phyloP scores from a whole-genome alignment of 1,140 invertebrate genomes.

The Zaprionus lachaisei region DNA sequence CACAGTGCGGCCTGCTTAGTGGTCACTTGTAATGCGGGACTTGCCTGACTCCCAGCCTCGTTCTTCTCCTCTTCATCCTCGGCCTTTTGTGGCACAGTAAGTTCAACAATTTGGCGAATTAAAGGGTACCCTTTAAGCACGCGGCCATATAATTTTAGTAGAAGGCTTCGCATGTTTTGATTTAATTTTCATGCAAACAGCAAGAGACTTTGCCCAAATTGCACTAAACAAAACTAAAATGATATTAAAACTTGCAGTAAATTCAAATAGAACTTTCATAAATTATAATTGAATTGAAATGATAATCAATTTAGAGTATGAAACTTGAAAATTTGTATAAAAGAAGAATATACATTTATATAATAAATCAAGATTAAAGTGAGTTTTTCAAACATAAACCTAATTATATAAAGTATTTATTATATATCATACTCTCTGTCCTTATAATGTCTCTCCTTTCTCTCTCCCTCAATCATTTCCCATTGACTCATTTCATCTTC shows the following conservation, averaged over 20 bases:
- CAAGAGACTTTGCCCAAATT: neutral
- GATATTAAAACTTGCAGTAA: neutral
- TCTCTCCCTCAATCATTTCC: no score
- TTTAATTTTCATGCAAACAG: slow-evolving; percentile 22
- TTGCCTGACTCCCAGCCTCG: neutral
- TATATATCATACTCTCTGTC: no score
- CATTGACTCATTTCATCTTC: no score
- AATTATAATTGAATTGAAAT: neutral
- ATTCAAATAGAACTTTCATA: neutral
- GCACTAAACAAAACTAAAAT: neutral
- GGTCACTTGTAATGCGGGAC: slow-evolving; percentile 39
- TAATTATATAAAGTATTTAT: no score
- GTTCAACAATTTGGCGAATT: slow-evolving; percentile 29
- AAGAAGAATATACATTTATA: no score
- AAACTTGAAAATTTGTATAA: no score
- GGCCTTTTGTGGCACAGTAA: slow-evolving; percentile 17
- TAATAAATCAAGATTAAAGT: no score
- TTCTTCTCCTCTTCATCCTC: neutral
- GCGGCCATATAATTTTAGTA: neutral
- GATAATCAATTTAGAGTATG: no score
- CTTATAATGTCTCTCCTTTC: no score
- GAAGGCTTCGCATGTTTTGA: slow-evolving; percentile 18
- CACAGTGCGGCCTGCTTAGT: slow-evolving; percentile 34
- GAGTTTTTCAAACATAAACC: no score
- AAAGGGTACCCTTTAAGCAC: slow-evolving; percentile 21